Base-by-base conservation (phyloP, 1,140 invertebrate genomes). In the Diachasmimorpha longicaudata region DNA sequence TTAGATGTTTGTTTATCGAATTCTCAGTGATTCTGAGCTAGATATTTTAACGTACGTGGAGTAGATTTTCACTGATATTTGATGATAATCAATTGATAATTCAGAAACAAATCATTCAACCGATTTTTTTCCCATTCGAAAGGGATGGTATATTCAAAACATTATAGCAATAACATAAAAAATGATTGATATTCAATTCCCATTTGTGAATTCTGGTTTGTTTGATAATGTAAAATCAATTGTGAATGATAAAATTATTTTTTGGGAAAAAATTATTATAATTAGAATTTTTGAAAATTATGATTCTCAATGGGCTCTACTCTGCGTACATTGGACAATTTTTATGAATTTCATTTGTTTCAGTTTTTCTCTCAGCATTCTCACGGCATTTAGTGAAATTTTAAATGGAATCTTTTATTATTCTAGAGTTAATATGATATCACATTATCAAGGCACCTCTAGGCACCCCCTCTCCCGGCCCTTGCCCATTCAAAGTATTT, bases 381-480 rank as follows among this genome's bases (percentile, higher is more conserved):
- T 25, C 31, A 75, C 72, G 36, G 37, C 19, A 63, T 68, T 46
- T 72, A 76, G 44, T 75, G 52, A 46, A n/a, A 67, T 74, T 39
- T 75, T 80, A 44, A 44, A 72, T 78, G 77, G 80, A 80, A 77
- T 77, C 42, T 42, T 75, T 81, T 83, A 83, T 44, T 72, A 76
- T 52, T 73, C 80, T 86, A 85, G 52, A 80, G 74, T 82, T 85
- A 84, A 81, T 83, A 78, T 79, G 80, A 85, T 86, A 86, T 86
- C 85, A 86, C 85, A 86, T 83, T 85, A 80, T 81, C 79, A 81
- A 82, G 79, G 81, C 79, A 79, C 79, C 80, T 80, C 44, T 10
- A 48, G 68, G 72, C 72, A 75, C 78, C 76, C 75, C 73, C 72
- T n/a, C 76, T 77, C 76, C 75, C 73, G 71, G n/a, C 76, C 31